Base-by-base conservation (phyloP, 2,797 vertebrate genomes). In the Pipistrellus pygmaeus region DNA sequence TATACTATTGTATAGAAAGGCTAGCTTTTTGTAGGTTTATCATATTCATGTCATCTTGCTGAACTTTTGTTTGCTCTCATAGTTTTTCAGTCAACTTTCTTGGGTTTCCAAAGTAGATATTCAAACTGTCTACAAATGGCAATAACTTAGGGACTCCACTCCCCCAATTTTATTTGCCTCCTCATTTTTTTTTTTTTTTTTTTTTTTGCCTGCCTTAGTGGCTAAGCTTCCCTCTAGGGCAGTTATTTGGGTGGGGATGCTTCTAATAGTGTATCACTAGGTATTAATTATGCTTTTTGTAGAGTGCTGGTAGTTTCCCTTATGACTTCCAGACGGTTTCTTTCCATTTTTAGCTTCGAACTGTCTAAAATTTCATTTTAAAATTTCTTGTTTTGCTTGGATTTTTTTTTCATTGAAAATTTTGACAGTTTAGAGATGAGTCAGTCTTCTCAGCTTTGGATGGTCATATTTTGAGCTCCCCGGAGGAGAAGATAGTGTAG, bases 391-490 rank as follows among this genome's bases (percentile, higher is more conserved):
- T 90, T 92, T 30, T 86, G 10, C 76, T 95, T 91, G 76, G 64
- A 62, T 78, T n/a, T 72, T 87, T 90, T 92, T 81, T 55, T 69
- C 13, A 35, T n/a, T 64, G 73, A 90, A 93, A 96, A 84, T 51
- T 32, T 14, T 66, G 91, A 82, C 51, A 90, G 44, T 46, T 73
- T 93, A 90, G 32, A 85, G 25, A 18, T 57, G 48, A 83, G 44
- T 92, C 62, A 73, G 35, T 81, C 77, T 96, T 92, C 48, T 41
- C 21, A 7, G 35, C 55, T 89, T 87, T 57, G 38, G 82, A 87
- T 44, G 60, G 85, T 95, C 44, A 8, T 80, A 86, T 86, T 95
- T 94, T 89, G 55, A 88, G 81, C 71, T 94, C 51, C n/a, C 90
- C 85, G 13, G 30, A 71, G 53, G n/a, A 76, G 51, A 76, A 80